A percentile compares a stretch with the other conserved stretches of the same genome.
phyloP scores from a whole-genome alignment of 2,113 vertebrate species.

The Fukomys damarensis region DNA sequence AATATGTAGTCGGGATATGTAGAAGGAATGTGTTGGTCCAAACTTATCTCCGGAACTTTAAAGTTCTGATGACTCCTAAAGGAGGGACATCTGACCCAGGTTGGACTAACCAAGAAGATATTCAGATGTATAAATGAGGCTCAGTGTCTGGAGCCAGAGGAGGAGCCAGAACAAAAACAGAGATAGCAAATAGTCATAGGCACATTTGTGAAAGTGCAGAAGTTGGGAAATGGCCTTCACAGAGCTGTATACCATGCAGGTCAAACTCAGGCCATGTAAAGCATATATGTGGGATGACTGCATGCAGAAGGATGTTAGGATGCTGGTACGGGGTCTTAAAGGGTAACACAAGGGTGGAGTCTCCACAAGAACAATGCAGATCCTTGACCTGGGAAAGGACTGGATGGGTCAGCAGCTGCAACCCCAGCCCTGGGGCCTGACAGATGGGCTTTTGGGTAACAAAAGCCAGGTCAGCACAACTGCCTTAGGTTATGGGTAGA shows the following conservation, averaged over 20 bases:
- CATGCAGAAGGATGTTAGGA: background rate
- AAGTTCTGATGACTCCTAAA: background rate
- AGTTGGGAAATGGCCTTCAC: background rate
- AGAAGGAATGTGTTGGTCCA: background rate
- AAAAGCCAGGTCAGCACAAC: background rate
- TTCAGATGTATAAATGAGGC: background rate
- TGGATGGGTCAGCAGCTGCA: background rate
- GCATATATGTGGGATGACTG: background rate
- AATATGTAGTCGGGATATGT: background rate
- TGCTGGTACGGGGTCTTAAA: background rate
- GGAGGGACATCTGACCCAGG: background rate
- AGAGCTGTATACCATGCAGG: background rate
- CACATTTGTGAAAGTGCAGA: background rate
- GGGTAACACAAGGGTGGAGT: background rate
- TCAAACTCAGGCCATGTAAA: background rate
- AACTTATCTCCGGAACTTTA: background rate
- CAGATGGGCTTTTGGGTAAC: accelerated
- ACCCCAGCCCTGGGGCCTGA: background rate
- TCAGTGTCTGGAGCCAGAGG: background rate
- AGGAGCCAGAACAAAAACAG: background rate
- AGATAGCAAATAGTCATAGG: background rate
- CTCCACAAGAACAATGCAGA: background rate
- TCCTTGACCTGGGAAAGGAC: accelerated
- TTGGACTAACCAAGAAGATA: background rate
- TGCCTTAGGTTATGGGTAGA: background rate